Conservation (phyloP, 2,797 vertebrate genomes). For the Catamblyrhynchus diadema region DNA sequence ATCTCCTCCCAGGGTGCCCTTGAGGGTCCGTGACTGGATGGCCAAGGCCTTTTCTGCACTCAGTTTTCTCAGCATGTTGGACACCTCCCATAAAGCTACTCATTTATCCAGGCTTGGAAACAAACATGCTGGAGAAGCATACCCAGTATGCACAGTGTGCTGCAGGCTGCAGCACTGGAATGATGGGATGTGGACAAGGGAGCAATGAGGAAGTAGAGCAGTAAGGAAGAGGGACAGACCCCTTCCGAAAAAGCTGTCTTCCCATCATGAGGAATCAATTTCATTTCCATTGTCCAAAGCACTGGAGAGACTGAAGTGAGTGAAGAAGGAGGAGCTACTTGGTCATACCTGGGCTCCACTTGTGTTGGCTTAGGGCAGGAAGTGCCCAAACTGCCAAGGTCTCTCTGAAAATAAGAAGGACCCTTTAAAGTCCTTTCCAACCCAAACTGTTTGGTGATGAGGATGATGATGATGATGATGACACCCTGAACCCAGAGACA, state of each 20-base stretch:
- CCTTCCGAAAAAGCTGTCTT: background rate
- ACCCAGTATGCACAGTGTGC: background rate
- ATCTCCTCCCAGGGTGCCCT: background rate
- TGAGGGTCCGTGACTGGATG: background rate
- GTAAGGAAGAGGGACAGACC: background rate
- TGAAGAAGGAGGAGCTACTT: background rate
- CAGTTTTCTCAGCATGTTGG: background rate
- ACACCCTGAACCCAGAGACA: background rate
- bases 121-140: background rate
- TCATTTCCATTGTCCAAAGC: background rate
- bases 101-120: background rate
- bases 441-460: background rate
- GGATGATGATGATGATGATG: background rate
- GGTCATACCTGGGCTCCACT: background rate
- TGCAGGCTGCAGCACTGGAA: background rate
- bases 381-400: background rate
- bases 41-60: background rate
- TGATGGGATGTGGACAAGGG: rapidly evolving
- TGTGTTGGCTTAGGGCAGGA: background rate
- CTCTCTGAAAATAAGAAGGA: background rate
- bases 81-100: rapidly evolving
- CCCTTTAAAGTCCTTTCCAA: background rate
- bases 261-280: background rate
- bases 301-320: background rate
- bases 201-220: background rate